A percentile compares a stretch with the other conserved stretches of the same genome.
Conservation (phyloP, 2,888 invertebrate species). For the Caenorhabditis virilis region DNA sequence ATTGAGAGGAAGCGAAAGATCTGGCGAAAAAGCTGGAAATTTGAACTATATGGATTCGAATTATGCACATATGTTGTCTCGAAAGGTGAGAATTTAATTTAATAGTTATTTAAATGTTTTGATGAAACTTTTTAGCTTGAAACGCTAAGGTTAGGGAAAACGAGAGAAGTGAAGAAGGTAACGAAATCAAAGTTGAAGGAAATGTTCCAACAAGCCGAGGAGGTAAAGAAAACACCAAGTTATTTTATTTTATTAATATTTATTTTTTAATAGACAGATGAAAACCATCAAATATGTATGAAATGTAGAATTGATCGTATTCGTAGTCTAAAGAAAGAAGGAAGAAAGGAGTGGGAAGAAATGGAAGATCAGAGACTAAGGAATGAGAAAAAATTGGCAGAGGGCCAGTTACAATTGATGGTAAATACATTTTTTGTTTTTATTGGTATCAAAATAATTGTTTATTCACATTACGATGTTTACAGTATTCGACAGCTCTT, state of each 20-base stretch:
- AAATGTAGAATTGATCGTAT: neutral
- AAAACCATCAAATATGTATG: neutral
- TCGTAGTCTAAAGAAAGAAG: neutral
- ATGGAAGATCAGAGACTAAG: constrained; percentile 8
- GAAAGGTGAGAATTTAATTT: too few relatives aligned
- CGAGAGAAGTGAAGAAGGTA: neutral
- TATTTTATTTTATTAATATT: neutral
- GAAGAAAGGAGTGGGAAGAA: constrained; percentile 18
- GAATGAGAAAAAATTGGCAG: constrained; percentile 4
- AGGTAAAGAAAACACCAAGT: neutral
- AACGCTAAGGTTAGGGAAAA: neutral
- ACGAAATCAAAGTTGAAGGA: neutral
- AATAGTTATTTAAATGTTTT: too few relatives aligned
- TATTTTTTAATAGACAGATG: neutral
- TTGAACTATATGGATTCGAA: too few relatives aligned
- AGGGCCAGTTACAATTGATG: neutral
- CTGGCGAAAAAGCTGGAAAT: too few relatives aligned
- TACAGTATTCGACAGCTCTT: constrained; percentile 8
- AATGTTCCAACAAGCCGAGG: neutral
- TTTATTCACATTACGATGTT: neutral
- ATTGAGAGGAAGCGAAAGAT: too few relatives aligned
- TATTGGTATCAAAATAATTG: neutral
- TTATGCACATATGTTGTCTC: too few relatives aligned
- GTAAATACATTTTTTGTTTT: too few relatives aligned
- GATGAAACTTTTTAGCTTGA: too few relatives aligned